Evolutionary conservation across 2,888 invertebrate genomes (phyloP).

Genomic region (Omphaloscelis lunosa): DNA sequence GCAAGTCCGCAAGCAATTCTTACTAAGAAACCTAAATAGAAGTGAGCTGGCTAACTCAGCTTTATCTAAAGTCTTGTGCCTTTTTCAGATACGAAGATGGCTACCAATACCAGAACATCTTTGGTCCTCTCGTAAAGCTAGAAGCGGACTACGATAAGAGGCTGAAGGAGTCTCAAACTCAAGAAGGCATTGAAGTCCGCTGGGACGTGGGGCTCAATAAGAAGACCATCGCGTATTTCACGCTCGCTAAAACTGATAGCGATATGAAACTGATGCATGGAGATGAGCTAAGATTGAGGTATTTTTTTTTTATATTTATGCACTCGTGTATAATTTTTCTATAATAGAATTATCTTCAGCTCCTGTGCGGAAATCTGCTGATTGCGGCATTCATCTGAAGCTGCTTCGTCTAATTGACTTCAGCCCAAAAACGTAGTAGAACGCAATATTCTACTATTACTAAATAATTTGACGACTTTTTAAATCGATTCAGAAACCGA

Average conservation of each 20-base stretch:
- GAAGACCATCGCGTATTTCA: slow-evolving; percentile 99
- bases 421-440: background rate
- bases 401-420: background rate
- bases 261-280: slow-evolving; percentile 99
- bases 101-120: slow-evolving; percentile 99
- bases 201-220: slow-evolving; percentile 99
- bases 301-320: slow-evolving; percentile 1
- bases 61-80: background rate
- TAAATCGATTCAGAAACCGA: too few species aligned
- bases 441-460: background rate
- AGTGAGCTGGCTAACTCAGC: background rate
- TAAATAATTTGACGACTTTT: background rate
- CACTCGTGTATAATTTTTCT: too few species aligned
- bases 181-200: slow-evolving; percentile 99
- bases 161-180: slow-evolving; percentile 99
- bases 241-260: slow-evolving; percentile 98
- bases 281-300: slow-evolving; percentile 97
- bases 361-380: background rate
- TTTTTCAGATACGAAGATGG: slow-evolving; percentile 97
- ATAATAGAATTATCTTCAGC: background rate
- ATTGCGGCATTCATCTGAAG: background rate
- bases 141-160: slow-evolving; percentile 99
- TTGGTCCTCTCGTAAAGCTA: slow-evolving; percentile 98
- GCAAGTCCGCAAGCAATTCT: too few species aligned
- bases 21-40: too few species aligned